Percentiles rank a stretch among this genome's conserved stretches.
These are phyloP conservation scores for Craterocephalus amniculus DNA, from an alignment of 2,797 vertebrate species.

Conservation along the genomic window DNA sequence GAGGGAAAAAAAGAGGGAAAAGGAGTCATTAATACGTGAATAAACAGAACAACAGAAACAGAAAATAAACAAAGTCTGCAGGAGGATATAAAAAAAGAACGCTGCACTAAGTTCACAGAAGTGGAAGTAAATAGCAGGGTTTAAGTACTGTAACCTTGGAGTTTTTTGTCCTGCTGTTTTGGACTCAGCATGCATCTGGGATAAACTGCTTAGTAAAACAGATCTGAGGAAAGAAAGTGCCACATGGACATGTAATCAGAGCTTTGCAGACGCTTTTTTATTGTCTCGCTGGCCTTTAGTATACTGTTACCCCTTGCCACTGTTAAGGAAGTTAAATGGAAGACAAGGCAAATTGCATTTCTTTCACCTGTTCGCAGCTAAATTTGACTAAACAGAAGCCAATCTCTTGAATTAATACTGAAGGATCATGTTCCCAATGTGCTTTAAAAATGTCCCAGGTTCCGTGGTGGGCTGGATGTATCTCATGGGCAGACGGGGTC, in stretches of 20 bases:
- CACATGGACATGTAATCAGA: conserved; percentile 37
- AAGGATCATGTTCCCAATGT: background rate
- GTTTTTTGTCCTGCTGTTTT: conserved; percentile 43
- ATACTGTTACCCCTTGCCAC: conserved; percentile 3
- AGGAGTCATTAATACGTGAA: background rate
- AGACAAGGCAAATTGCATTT: background rate
- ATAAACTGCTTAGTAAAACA: conserved; percentile 49
- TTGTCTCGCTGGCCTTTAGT: conserved; percentile 20
- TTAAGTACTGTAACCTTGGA: conserved; percentile 44
- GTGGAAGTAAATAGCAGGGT: conserved; percentile 14
- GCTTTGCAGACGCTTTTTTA: conserved; percentile 13
- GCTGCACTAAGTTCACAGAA: background rate
- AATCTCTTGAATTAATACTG: background rate
- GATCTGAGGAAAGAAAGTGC: conserved; percentile 42
- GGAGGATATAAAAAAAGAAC: conserved; percentile 4
- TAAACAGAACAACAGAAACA: too few relatives aligned
- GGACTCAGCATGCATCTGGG: conserved; percentile 15
- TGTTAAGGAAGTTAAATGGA: background rate
- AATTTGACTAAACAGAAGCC: background rate
- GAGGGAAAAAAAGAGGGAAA: background rate
- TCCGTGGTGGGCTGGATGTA: conserved; percentile 96
- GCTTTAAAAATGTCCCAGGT: conserved; percentile 79
- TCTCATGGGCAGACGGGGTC: conserved; percentile 94
- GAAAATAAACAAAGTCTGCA: background rate
- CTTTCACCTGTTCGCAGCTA: background rate